Conservation (phyloP, 2,888 invertebrate genomes). For the Dusona sp. region DNA sequence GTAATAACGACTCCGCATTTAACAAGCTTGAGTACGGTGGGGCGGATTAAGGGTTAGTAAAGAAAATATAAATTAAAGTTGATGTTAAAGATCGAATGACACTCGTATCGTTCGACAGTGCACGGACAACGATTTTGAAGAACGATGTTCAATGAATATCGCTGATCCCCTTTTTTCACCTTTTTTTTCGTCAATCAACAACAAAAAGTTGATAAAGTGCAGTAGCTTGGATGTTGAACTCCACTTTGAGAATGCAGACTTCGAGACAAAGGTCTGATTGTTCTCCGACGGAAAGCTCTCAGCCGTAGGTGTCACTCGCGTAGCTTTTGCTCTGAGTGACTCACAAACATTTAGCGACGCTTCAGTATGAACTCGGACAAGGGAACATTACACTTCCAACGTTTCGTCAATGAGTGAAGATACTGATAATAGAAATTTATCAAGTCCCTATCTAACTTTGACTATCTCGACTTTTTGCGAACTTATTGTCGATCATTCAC, state of each 20-base stretch:
- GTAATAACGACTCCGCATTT: conserved; percentile 1
- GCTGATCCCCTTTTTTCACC: background rate
- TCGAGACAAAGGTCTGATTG: background rate
- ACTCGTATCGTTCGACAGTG: background rate
- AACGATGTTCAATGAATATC: background rate
- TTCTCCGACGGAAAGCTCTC: conserved; percentile 13
- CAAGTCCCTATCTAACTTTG: background rate
- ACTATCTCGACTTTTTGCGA: no score
- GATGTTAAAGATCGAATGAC: background rate
- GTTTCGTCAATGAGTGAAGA: background rate
- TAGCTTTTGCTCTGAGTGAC: conserved; percentile 9
- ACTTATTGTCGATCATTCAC: background rate
- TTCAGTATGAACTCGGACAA: background rate
- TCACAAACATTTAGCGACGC: background rate
- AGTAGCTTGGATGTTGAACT: background rate
- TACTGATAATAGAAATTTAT: background rate
- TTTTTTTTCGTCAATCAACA: background rate
- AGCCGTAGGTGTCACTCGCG: background rate
- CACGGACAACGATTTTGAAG: background rate
- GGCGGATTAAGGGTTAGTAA: background rate
- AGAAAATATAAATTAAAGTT: background rate
- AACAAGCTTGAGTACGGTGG: background rate
- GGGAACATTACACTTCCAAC: background rate
- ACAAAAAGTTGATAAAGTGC: background rate
- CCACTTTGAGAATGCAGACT: background rate